Base-by-base conservation (phyloP, 2,113 vertebrate species). In the Empidonax alnorum region DNA sequence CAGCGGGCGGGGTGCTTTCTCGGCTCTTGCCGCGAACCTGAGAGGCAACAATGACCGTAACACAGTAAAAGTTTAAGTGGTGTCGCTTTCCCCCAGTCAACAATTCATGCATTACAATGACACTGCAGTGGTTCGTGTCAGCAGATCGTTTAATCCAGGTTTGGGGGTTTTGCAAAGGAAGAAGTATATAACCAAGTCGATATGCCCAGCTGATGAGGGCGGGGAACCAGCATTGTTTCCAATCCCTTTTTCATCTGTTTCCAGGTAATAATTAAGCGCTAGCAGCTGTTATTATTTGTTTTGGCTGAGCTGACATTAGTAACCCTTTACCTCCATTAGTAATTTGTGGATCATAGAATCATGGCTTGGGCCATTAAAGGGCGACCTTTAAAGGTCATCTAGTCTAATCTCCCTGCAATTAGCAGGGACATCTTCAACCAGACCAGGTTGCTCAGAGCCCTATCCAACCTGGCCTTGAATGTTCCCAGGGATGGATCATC, bases 361-460 rank as follows among this genome's bases (percentile, higher is more conserved):
- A 75, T 14, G 24, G 24, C 53, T 9, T 53, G 20, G n/a, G 39
- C 20, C 39, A n/a, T 62, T 68, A 46, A 75, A 61, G 33, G 28
- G 52, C 33, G 35, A 66, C 27, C 13, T 67, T 59, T 68, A 61
- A 75, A 53, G 25, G 20, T 39, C 28, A n/a, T 41, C 46, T 61
- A 30, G 11, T 41, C 47, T 3, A 5, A 31, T 18, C 3, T 10
- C 24, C 67, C 53, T 0, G 0, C 13, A 56, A 74, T 2, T 5
- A 74, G 18, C 37, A 59, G 5, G 7, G 10, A 24, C 28, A 53
- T n/a, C 33, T 89, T 53, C 39, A 53, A 18, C 23, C 30, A 67
- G 20, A 61, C 9, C 62, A 47, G 14, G 35, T 19, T 77, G 39
- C 25, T 78, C 46, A 33, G 17, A 53, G 46, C 13, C 28, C 37